Base-by-base conservation (phyloP, 2,888 invertebrate genomes). In the Mesorhabditis spiculigera region DNA sequence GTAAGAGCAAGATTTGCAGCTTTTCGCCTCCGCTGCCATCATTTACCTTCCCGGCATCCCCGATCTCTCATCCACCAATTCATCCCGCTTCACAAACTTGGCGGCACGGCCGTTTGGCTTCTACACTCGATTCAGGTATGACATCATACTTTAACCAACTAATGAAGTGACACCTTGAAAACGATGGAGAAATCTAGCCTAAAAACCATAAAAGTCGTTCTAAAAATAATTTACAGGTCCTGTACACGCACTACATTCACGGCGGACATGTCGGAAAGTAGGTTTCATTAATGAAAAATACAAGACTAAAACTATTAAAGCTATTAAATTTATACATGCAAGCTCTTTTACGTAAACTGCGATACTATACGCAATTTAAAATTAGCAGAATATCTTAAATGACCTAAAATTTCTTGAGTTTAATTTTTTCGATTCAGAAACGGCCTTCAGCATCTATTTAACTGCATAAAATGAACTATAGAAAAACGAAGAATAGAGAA, bases 71-170 rank as follows among this genome's bases (percentile, higher is more conserved):
- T 50, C 58, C 8, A n/a, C n/a, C 58, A 50, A 50, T 50, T 50
- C 58, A 50, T 50, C n/a, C 58, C 58, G n/a, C n/a, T 50, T 10
- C 58, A 50, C n/a, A 50, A 50, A 50, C 58, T 50, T 50, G 58
- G 58, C n/a, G 58, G 58, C 58, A 50, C 58, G n/a, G 58, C 58
- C 8, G 58, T 50, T 50, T 50, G 58, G 58, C 10, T n/a, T n/a
- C n/a, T 50, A n/a, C 58, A 50, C 58, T 50, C 58, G n/a, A 50
- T 50, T 13, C 58, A 50, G 58, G 58, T 50, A 50, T 50, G 10
- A 50, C 8, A 50, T 50, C 58, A 13, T 13, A n/a, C n/a, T 50
- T 50, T 50, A n/a, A 50, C 58, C 8, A 50, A n/a, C 8, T 13
- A 50, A 50, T n/a, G 58, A 50, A 50, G 28, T 28, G 28, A 28